Evolutionary conservation across 2,797 vertebrate genomes (phyloP).

Genomic region (Oophaga sylvatica): DNA sequence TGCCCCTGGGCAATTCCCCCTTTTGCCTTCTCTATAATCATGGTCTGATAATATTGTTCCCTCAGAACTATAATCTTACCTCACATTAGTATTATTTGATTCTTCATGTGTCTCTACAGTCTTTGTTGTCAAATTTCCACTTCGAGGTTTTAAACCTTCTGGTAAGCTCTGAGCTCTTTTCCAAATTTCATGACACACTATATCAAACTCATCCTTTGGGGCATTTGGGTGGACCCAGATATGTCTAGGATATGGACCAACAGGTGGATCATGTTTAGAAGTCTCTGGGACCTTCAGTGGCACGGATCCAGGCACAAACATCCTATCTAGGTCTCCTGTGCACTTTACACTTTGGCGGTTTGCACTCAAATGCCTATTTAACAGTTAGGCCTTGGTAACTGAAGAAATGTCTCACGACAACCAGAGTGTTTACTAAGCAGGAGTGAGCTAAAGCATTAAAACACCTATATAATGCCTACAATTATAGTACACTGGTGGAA

Average conservation of each 20-base stretch:
- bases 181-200: slow-evolving; percentile 78
- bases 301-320: slow-evolving; percentile 54
- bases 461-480: neutral
- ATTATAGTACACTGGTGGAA: neutral
- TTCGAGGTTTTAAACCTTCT: slow-evolving; percentile 46
- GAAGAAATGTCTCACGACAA: slow-evolving; percentile 13
- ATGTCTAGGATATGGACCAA: slow-evolving; percentile 78
- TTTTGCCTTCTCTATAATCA: neutral
- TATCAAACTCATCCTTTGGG: slow-evolving; percentile 76
- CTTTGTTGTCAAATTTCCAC: neutral
- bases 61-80: neutral
- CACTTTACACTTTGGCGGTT: neutral
- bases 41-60: neutral
- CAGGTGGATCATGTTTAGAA: slow-evolving; percentile 62
- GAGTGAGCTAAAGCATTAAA: neutral
- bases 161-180: slow-evolving; percentile 69
- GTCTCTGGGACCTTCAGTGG: slow-evolving; percentile 42
- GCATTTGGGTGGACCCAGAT: slow-evolving; percentile 79
- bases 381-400: slow-evolving; percentile 70
- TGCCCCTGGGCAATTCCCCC: neutral
- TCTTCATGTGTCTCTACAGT: slow-evolving; percentile 65
- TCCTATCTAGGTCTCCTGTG: slow-evolving; percentile 51
- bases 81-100: slow-evolving; percentile 47
- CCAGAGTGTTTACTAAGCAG: neutral
- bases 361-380: slow-evolving; percentile 59